phyloP scores from a whole-genome alignment of 2,797 vertebrate genomes.

The Chromis chromis region DNA sequence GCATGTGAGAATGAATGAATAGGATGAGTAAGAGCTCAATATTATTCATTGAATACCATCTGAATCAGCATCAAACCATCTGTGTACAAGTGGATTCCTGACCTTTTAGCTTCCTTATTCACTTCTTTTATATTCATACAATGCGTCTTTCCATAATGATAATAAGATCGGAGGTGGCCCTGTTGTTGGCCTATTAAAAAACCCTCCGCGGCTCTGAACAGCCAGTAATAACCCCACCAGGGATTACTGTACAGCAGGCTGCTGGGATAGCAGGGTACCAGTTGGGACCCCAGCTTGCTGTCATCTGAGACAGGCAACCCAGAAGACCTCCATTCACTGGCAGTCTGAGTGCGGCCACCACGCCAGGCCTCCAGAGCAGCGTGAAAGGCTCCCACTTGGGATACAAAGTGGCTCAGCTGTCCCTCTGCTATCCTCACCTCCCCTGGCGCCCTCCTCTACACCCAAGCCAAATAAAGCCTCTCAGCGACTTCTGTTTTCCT shows the following conservation, averaged over 20 bases:
- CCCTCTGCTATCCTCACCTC: conserved; percentile 65
- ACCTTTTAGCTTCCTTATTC: conserved; percentile 25
- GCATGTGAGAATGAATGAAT: not conserved
- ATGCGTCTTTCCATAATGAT: conserved; percentile 41
- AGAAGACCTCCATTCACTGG: conserved; percentile 59
- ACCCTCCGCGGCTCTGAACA: conserved; percentile 50
- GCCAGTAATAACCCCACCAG: conserved; percentile 75
- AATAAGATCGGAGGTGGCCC: conserved; percentile 58
- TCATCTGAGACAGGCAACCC: conserved; percentile 58
- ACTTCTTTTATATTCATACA: conserved; percentile 42
- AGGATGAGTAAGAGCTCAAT: not conserved
- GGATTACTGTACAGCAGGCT: conserved; percentile 73
- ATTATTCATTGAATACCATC: too few species aligned
- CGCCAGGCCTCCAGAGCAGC: conserved; percentile 47
- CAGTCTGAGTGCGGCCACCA: conserved; percentile 47
- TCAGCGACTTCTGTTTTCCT: conserved; percentile 84
- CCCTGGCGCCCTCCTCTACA: conserved; percentile 58
- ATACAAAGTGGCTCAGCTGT: conserved; percentile 77
- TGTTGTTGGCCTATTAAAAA: conserved; percentile 72
- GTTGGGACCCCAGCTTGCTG: conserved; percentile 62
- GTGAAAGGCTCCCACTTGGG: conserved; percentile 68
- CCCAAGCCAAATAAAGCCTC: conserved; percentile 83
- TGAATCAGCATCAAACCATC: not conserved
- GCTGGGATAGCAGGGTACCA: conserved; percentile 63
- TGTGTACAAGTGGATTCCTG: not conserved